These are phyloP conservation scores for Horisme vitalbata DNA, from an alignment of 2,888 invertebrate genomes.

Conservation along the genomic window DNA sequence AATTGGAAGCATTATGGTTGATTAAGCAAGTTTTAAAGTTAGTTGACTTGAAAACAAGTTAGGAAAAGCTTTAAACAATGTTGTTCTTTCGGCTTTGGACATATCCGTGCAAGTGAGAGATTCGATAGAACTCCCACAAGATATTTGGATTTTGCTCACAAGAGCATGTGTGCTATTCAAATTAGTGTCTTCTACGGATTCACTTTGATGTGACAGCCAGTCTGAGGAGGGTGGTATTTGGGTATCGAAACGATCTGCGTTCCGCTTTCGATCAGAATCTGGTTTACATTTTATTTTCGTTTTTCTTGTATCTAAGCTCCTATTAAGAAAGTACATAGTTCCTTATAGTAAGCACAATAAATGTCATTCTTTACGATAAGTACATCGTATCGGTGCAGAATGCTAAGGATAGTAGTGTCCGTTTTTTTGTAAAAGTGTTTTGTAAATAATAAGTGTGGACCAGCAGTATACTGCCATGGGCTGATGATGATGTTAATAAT, in stretches of 20 bases:
- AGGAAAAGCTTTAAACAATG: slow-evolving; percentile 11
- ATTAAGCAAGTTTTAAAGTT: too few relatives aligned
- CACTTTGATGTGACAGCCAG: slow-evolving; percentile 53
- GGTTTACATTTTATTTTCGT: slow-evolving; percentile 54
- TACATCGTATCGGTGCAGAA: too few relatives aligned
- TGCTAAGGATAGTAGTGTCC: too few relatives aligned
- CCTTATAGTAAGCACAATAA: not conserved
- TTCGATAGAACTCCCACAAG: slow-evolving; percentile 13
- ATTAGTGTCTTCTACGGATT: slow-evolving; percentile 46
- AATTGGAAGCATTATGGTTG: too few relatives aligned
- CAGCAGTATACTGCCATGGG: too few relatives aligned
- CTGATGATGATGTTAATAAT: too few relatives aligned
- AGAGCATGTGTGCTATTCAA: slow-evolving; percentile 43
- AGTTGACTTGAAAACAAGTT: slow-evolving; percentile 8
- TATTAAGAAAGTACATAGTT: not conserved
- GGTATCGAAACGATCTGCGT: slow-evolving; percentile 47
- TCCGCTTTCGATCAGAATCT: slow-evolving; percentile 44
- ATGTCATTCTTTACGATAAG: too few relatives aligned
- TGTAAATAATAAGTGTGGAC: too few relatives aligned
- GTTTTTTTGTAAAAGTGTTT: too few relatives aligned
- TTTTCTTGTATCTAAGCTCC: slow-evolving; percentile 36
- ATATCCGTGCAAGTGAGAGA: slow-evolving; percentile 11
- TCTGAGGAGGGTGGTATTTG: slow-evolving; percentile 54
- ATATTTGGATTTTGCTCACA: slow-evolving; percentile 29
- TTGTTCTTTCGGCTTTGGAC: slow-evolving; percentile 13